Evolutionary conservation across 2,797 vertebrate species (phyloP).

Genomic region (Acipenser ruthenus): DNA sequence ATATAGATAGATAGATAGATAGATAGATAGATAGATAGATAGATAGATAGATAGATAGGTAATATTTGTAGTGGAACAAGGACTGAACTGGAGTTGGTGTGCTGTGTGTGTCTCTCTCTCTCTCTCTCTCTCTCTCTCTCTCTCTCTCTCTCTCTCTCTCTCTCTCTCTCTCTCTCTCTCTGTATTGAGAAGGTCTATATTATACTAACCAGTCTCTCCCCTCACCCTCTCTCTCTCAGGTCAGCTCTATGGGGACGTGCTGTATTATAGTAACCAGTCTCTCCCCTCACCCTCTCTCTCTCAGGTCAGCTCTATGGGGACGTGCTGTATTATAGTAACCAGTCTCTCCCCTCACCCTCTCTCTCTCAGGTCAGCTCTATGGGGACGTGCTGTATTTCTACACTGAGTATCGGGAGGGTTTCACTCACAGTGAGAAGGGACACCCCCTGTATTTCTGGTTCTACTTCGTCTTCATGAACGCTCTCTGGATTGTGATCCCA

Average conservation of each 20-base stretch:
- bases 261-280: too few relatives aligned
- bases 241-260: slow-evolving; percentile 74
- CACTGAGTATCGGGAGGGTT: slow-evolving; percentile 72
- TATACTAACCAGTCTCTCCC: not conserved
- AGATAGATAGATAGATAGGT: too few relatives aligned
- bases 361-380: too few relatives aligned
- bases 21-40: too few relatives aligned
- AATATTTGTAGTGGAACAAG: too few relatives aligned
- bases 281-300: too few relatives aligned
- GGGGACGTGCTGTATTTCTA: slow-evolving; percentile 87
- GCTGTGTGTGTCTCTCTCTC: too few relatives aligned
- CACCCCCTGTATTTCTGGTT: slow-evolving; percentile 89
- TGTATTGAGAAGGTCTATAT: slow-evolving; percentile 40
- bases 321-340: too few relatives aligned
- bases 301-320: too few relatives aligned
- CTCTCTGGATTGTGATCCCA: slow-evolving; percentile 72
- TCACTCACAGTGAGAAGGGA: slow-evolving; percentile 69
- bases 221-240: slow-evolving; percentile 45
- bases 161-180: not conserved
- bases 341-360: too few relatives aligned
- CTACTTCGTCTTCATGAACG: slow-evolving; percentile 81
- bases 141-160: slow-evolving; percentile 41
- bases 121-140: too few relatives aligned
- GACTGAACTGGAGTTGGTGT: not conserved
- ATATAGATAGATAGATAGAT: too few relatives aligned